These are phyloP conservation scores for Pseudoatta argentina DNA, from an alignment of 1,140 invertebrate genomes.

Conservation along the genomic window DNA sequence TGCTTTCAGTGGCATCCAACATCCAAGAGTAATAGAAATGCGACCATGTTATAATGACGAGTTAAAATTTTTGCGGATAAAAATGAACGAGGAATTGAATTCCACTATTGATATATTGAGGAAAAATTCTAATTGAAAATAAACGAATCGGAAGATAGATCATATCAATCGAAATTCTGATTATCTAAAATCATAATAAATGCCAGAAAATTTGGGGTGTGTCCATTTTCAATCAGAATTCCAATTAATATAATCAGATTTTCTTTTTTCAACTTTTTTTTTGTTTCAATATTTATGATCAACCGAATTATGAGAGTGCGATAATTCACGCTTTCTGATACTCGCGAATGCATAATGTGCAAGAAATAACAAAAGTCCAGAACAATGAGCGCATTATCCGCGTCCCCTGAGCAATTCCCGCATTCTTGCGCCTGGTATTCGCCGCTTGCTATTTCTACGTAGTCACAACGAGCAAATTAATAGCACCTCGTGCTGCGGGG, in stretches of 20 bases:
- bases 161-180: no score
- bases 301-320: neutral
- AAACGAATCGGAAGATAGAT: no score
- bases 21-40: conserved; percentile 60
- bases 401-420: conserved; percentile 16
- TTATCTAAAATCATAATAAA: no score
- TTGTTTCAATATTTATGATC: neutral
- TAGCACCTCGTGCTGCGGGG: conserved; percentile 48
- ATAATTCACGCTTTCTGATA: neutral
- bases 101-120: neutral
- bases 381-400: conserved; percentile 38
- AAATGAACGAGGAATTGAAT: neutral
- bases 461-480: conserved; percentile 66
- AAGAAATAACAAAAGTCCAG: conserved; percentile 29
- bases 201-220: no score
- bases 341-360: conserved; percentile 2
- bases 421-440: conserved; percentile 50
- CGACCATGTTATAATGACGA: neutral
- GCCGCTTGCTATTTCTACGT: conserved; percentile 41
- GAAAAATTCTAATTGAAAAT: no score
- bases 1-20: conserved; percentile 54
- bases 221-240: no score
- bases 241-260: no score
- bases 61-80: neutral
- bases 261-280: no score